These are phyloP conservation scores for Phalacrocorax carbo DNA, from an alignment of 2,113 vertebrate species.

Conservation along the genomic window DNA sequence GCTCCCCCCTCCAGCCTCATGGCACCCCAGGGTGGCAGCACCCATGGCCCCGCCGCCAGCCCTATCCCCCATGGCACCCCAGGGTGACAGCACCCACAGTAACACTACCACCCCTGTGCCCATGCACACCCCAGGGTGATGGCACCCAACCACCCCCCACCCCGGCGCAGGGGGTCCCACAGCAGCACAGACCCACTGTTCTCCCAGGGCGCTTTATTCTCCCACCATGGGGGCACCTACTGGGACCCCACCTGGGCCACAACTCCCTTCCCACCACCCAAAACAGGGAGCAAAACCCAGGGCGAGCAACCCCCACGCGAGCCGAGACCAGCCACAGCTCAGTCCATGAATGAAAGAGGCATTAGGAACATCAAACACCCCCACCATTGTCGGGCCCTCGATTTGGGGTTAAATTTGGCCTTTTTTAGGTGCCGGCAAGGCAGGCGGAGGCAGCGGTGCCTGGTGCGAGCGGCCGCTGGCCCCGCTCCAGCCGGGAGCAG, in stretches of 20 bases:
- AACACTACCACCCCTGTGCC: no score
- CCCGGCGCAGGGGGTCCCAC: background rate
- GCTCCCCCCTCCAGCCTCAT: no score
- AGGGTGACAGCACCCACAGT: no score
- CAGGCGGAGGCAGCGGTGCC: background rate
- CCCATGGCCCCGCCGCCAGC: no score
- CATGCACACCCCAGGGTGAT: background rate
- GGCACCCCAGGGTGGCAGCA: background rate
- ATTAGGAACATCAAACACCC: fast-evolving
- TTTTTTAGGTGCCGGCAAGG: background rate
- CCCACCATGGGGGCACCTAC: background rate
- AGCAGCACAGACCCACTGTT: background rate
- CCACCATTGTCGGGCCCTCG: fast-evolving
- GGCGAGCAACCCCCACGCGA: no score
- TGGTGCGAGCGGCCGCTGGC: background rate
- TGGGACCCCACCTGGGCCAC: background rate
- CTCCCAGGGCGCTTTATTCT: background rate
- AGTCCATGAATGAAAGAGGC: background rate
- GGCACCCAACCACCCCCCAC: no score
- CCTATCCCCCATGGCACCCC: no score
- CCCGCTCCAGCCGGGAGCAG: background rate
- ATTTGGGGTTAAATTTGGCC: background rate
- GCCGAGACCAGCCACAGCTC: background rate
- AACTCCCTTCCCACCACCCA: no score
- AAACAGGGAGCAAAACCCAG: background rate